These are phyloP conservation scores for Bergia sp. DNA, from an alignment of 92 coral and sea anemone species.

Conservation along the genomic window DNA sequence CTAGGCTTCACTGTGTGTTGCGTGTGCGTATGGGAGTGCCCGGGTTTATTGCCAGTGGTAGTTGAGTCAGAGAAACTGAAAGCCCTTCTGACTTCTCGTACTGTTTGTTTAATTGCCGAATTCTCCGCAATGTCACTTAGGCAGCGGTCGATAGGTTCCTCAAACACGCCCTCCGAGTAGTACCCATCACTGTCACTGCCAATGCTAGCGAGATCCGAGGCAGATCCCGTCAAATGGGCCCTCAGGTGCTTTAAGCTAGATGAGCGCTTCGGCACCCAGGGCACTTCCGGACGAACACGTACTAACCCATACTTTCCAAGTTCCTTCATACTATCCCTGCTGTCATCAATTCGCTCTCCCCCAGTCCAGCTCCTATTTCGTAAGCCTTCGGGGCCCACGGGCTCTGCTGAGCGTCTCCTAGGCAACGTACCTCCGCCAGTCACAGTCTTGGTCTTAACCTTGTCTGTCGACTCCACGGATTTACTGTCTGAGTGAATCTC, in stretches of 20 bases:
- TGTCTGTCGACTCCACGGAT: background rate
- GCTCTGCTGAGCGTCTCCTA: slow-evolving; percentile 24
- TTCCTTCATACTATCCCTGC: background rate
- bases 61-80: slow-evolving; percentile 62
- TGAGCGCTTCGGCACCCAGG: slow-evolving; percentile 47
- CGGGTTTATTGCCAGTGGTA: slow-evolving; percentile 12
- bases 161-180: slow-evolving; percentile 29
- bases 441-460: background rate
- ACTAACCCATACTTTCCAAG: slow-evolving; percentile 24
- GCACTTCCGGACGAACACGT: slow-evolving; percentile 11
- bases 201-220: slow-evolving; percentile 14
- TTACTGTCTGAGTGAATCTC: background rate
- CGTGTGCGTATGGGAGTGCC: slow-evolving; percentile 39
- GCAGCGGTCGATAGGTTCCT: slow-evolving; percentile 20
- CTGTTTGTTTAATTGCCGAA: slow-evolving; percentile 81
- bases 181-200: slow-evolving; percentile 48
- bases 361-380: slow-evolving; percentile 44
- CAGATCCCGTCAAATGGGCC: slow-evolving; percentile 17
- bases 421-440: slow-evolving; percentile 23
- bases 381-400: slow-evolving; percentile 29
- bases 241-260: slow-evolving; percentile 39
- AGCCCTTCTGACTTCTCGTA: slow-evolving; percentile 76
- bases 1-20: slow-evolving; percentile 23
- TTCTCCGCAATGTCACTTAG: slow-evolving; percentile 71
- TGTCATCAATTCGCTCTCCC: slow-evolving; percentile 21